Base-by-base conservation (phyloP, 1,140 invertebrate species). In the Macrobrachium nipponense region DNA sequence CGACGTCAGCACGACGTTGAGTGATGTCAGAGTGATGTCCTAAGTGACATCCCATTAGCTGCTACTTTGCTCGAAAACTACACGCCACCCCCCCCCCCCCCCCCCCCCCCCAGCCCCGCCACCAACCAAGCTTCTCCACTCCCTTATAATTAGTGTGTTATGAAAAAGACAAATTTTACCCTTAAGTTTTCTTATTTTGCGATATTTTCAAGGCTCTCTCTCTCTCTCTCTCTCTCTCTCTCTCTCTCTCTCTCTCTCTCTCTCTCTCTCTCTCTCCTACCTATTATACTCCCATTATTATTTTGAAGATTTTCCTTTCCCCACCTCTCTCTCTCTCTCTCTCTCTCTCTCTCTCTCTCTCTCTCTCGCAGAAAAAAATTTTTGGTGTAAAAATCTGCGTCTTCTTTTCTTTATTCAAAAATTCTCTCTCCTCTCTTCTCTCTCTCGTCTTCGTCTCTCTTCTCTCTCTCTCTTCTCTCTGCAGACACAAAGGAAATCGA, bases 371-470 rank as follows among this genome's bases (percentile, higher is more conserved):
- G 14, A 20, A 18, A 14, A 10, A 18, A 17, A 18, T 60, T 36
- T 7, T n/a, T 78, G 51, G 14, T 59, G 10, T 20, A 18, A 11
- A 11, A 51, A 20, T 60, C 59, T 59, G 0, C 59, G n/a, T 20
- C 51, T 36, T 64, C 4, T 43, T 64, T 15, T 36, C 27, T 36
- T 36, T 36, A 36, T 36, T 36, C 27, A 36, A 36, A 36, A 4
- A 36, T 27, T n/a, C 23, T 75, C 51, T 44, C 58, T 58, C 36
- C 43, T 18, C 36, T 18, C 18, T 58, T 78, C 18, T 78, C 59
- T 51, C 75, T n/a, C 58, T 78, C 75, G n/a, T n/a, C n/a, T n/a
- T n/a, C n/a, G n/a, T 59, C 44, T 51, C 51, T 60, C 76, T 78
- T 59, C 44, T 51, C 51, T 60, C 76, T 59, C 76, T 44, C 76